phyloP scores from a whole-genome alignment of 2,797 vertebrate species.

The Macropodus opercularis region DNA sequence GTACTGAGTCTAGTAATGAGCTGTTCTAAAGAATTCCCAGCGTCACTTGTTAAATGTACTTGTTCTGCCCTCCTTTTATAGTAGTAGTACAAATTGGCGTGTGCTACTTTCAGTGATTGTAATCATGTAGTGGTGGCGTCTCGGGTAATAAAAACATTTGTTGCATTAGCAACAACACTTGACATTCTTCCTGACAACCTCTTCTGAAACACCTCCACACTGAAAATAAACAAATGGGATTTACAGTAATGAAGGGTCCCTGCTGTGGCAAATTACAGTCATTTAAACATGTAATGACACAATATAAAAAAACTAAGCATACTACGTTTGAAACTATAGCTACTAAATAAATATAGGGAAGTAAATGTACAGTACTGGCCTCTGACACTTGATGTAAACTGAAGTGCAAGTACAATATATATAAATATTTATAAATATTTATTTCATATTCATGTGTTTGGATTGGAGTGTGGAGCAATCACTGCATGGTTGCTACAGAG shows the following conservation, averaged over 20 bases:
- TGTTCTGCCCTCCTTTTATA: background rate
- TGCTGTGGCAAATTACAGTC: background rate
- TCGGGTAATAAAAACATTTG: conserved; percentile 12
- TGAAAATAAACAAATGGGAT: background rate
- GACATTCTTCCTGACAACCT: background rate
- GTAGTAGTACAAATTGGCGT: conserved; percentile 2
- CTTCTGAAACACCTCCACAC: conserved; percentile 13
- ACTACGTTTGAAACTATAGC: too few relatives aligned
- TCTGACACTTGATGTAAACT: background rate
- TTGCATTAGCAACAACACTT: conserved; percentile 22
- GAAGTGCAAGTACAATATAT: too few relatives aligned
- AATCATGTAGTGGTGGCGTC: conserved; percentile 14
- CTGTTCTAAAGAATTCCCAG: conserved; percentile 15
- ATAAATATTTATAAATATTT: too few relatives aligned
- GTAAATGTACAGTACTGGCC: background rate
- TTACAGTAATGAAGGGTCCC: background rate
- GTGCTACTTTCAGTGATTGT: conserved; percentile 25
- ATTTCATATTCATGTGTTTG: too few relatives aligned
- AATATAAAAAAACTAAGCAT: too few relatives aligned
- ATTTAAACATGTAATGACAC: too few relatives aligned
- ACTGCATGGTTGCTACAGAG: background rate
- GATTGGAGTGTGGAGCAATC: too few relatives aligned
- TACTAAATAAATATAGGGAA: too few relatives aligned
- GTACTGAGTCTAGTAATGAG: conserved; percentile 18
- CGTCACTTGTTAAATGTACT: conserved; percentile 14